phyloP scores from a whole-genome alignment of 2,113 vertebrate genomes.

The Phyllostomus hastatus region DNA sequence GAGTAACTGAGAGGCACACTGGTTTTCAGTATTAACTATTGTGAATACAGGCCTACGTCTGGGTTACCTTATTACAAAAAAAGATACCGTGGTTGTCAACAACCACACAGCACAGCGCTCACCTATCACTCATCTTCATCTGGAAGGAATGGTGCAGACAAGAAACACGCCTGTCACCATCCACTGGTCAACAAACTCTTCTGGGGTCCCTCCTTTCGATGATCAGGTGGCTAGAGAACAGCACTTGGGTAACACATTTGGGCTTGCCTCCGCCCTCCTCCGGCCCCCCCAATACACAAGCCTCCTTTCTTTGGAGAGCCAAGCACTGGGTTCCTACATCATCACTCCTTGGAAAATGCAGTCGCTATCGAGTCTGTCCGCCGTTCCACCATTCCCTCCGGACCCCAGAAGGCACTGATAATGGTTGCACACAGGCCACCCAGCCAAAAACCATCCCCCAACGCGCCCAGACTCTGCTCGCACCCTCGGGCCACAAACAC shows the following conservation, averaged over 20 bases:
- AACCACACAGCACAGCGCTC: constrained; percentile 21
- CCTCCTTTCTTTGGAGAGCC: not conserved
- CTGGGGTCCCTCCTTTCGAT: not conserved
- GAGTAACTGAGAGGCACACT: constrained; percentile 3
- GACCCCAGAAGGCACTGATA: not conserved
- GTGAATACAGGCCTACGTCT: constrained; percentile 64
- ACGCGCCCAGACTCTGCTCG: not conserved
- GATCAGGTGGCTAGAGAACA: not conserved
- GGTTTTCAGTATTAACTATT: constrained; percentile 45
- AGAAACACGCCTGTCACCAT: constrained; percentile 41
- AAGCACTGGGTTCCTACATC: not conserved
- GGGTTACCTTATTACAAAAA: constrained; percentile 66
- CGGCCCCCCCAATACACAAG: not conserved
- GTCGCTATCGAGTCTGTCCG: not conserved
- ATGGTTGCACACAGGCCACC: not conserved
- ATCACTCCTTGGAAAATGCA: not conserved
- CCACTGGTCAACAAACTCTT: constrained; percentile 35
- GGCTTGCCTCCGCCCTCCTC: not conserved
- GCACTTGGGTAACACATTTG: constrained; percentile 6
- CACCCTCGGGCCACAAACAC: not conserved
- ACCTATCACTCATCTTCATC: constrained; percentile 22
- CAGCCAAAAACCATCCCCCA: not conserved
- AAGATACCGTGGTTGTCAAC: constrained; percentile 64
- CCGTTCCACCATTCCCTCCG: not conserved
- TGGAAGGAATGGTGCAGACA: constrained; percentile 41